Base-by-base conservation (phyloP, 2,113 vertebrate genomes). In the Ellobius talpinus region DNA sequence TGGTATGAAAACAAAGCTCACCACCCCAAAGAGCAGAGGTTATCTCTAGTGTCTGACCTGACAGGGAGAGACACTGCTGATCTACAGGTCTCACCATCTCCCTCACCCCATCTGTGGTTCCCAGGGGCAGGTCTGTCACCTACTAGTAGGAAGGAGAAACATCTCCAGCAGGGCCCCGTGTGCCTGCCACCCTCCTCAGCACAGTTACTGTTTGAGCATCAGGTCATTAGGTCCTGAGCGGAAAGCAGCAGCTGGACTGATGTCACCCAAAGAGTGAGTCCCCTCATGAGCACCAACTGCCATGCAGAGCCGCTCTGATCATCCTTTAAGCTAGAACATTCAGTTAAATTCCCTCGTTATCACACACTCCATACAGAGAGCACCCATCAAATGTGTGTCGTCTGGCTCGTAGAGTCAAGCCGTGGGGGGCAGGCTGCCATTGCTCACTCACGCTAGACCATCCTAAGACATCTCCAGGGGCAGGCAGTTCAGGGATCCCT, bases 151-250 rank as follows among this genome's bases (percentile, higher is more conserved):
- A 87, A 33, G 85, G 66, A 47, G 89, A 90, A 42, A 23, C 10
- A 61, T 29, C 74, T 81, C 19, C 16, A 58, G 86, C 76, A 95
- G 42, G 45, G 4, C 88, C 68, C 90, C 72, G 10, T 72, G 92
- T 96, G 95, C 88, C 84, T 89, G 72, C 77, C 84, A 68, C 91
- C 66, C 95, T 52, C 19, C 74, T 73, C 36, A 65, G 93, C 55
- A 39, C 39, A 4, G 33, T 70, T 68, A 42, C 5, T 76, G 76
- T 92, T 13, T 52, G 86, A 45, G 70, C 4, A 9, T 90, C 90
- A 76, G 68, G 61, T 90, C 93, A 50, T 91, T 87, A 42, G 50
- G 11, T 88, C 55, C 68, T 79, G 55, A 78, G 47, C 21, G 24
- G 91, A 73, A 77, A 85, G 93, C 66, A 55, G 52, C 76, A 91